Evolutionary conservation across 2,797 vertebrate genomes (phyloP), one percentile per base, ranked within the genome.

Genomic region (Pseudochaenichthys georgianus): DNA sequence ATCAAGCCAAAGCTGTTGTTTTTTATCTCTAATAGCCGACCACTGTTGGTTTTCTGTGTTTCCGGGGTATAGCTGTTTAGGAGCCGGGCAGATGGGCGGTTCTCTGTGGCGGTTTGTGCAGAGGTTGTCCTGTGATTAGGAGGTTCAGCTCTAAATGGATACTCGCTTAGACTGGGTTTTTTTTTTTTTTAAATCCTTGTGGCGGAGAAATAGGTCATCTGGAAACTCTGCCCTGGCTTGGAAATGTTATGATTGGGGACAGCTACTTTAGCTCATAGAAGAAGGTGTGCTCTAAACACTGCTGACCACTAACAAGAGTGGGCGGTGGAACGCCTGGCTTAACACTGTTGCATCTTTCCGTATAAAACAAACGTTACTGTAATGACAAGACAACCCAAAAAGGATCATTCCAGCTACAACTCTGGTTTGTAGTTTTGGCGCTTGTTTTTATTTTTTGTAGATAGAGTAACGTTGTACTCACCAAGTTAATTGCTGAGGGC

Each of bases 121-220:
- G 48, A 73, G 69, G 78, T 81, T 82, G 80, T 86, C 85, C 87
- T 90, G 84, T 92, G 89, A 94, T 95, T 92, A 94, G 68, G 86
- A 92, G 87, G 86, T 87, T 81, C 77, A 84, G 83, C 76, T 88
- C 85, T 87, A 88, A 91, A 89, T 77, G 81, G 82, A 91, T 84
- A 71, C 81, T 86, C 50, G 21, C 75, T 76, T 82, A 78, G 78
- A 88, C 86, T 86, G 77, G 86, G 66, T 78, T 89, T 34, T 9
- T 38, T 28, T 23, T 34, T 28, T 28, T 38, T 83, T 76, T 81
- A 88, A 88, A 91, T 78, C 74, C 16, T 62, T 90, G 86, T 82
- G 83, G 90, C 87, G 73, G 70, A 85, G 86, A 93, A 94, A 94
- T 93, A 91, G 93, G 92, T 93, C 92, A 91, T 91, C 80, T 93